Base-by-base conservation (phyloP, 2,888 invertebrate genomes). In the Trachelus iudaicus region DNA sequence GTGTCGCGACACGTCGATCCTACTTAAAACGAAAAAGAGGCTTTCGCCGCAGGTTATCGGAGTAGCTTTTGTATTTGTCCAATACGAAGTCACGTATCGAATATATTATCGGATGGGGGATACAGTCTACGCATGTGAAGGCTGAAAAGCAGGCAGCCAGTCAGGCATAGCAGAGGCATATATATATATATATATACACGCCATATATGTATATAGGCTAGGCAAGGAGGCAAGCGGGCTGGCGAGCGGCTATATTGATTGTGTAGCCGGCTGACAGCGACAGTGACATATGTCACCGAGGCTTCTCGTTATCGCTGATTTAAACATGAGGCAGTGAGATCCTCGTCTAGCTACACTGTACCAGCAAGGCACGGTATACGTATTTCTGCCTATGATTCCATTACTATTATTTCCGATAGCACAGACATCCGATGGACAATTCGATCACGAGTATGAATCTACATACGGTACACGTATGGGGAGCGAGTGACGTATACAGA, bases 271-370 rank as follows among this genome's bases (percentile, higher is more conserved):
- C 90, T 91, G 91, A 90, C 90, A 91, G 90, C 89, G 91, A 91
- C 91, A 91, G 91, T 91, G 91, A 91, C 91, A 91, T 90, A 91
- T 91, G 91, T 91, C 91, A 91, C 89, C 88, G 89, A 87, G 89
- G 90, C 90, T 90, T 90, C 90, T 91, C 91, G 91, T 91, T 91
- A 91, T 91, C 91, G 91, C 90, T 90, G 91, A 91, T 91, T 91
- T 91, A 91, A 91, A 91, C 91, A 91, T 91, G 91, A 91, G 90
- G 88, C 89, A 87, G 88, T 89, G 86, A 87, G 86, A 85, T 87
- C 87, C 89, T 89, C 87, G 56, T 56, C 56, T 56, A 56, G 56
- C 56, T 56, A 56, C 56, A 56, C 2, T 56, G 56, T 56, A 56
- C 56, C 15, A 23, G 56, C 56, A 23, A 56, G 15, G 23, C 56